Base-by-base conservation (phyloP, 2,113 vertebrate genomes). In the Dinomys branickii region DNA sequence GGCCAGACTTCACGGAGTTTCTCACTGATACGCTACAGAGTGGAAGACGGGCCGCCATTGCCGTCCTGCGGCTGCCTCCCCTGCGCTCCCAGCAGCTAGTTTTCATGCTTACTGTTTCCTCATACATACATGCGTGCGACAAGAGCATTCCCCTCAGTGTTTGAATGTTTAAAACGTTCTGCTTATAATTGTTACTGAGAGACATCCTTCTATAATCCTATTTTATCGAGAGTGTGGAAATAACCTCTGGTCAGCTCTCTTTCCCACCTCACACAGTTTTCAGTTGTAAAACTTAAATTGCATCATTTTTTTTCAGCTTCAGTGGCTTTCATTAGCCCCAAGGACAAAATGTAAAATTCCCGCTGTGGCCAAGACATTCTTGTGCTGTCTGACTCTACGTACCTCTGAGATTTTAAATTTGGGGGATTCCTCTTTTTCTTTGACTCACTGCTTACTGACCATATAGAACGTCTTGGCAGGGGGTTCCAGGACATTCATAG, bases 341-440 rank as follows among this genome's bases (percentile, higher is more conserved):
- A 81, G 33, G 52, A 81, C 12, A 44, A 84, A 90, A 96, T 90
- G 81, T 84, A 92, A 94, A 91, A 84, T 54, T 54, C 41, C 69
- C 11, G 0, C 10, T 22, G 2, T 75, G 58, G 63, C n/a, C 84
- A 85, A n/a, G 33, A 41, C 5, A 24, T 30, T 61, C 6, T 35
- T 90, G 41, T 90, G 13, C 35, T 8, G 61, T 20, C 50, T 61
- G 26, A 35, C 6, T 90, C 69, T 5, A n/a, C 28, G 5, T 92
- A 28, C 24, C 26, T 86, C 38, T 28, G 13, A 30, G 30, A 19
- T 3, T 90, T 26, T 67, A 73, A 33, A 75, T 80, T 80, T 41
- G n/a, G 12, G 24, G 28, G 10, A 5, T 65, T 7, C 1, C 9
- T 13, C 3, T 52, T 26, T 52, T 4, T 6, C 47, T 52, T 1